Base-by-base conservation (phyloP, 2,888 invertebrate species). In the Heterodera filipjevi region DNA sequence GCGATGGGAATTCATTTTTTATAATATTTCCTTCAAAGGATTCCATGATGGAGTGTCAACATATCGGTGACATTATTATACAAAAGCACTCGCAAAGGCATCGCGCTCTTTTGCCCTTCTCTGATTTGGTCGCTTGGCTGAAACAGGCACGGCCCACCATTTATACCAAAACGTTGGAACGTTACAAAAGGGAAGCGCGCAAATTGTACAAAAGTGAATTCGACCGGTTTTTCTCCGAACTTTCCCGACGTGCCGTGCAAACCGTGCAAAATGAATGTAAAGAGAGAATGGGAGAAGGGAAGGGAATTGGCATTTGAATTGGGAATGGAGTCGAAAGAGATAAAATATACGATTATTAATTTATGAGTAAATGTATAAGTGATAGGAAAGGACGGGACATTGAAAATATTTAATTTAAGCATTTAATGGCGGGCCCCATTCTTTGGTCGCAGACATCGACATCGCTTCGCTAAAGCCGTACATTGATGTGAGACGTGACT, bases 71-170 rank as follows among this genome's bases (percentile, higher is more conserved):
- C 66, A 90, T 94, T 77, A 92, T 92, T 46, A 91, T 95, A 83
- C 94, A 94, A 0, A 93, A 93, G 84, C 93, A 95, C 89, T 92
- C 92, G 83, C 92, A 92, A 71, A 93, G 95, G 84, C 96, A 96
- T 91, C 92, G 93, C 79, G 95, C 95, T 89, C 92, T 98, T 81
- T 92, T 92, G 86, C 94, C 94, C 30, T 82, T 87, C 14, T 82
- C 84, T 5, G 87, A 89, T 64, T 79, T 89, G 39, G 82, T 89
- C 49, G 81, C 82, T 49, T 89, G 88, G 86, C 76, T 86, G 33
- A 85, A 84, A 70, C 49, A 46, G 19, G 77, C 82, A 93, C 95
- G 92, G 95, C 96, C 90, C 92, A 93, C 78, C 35, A 89, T 89
- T 73, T 96, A 94, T 90, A 92, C 93, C 77, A 93, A 93, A 66